Percentiles rank a stretch among this genome's conserved stretches.
Conservation (phyloP, 2,797 vertebrate genomes). For the Rhinophrynus dorsalis region DNA sequence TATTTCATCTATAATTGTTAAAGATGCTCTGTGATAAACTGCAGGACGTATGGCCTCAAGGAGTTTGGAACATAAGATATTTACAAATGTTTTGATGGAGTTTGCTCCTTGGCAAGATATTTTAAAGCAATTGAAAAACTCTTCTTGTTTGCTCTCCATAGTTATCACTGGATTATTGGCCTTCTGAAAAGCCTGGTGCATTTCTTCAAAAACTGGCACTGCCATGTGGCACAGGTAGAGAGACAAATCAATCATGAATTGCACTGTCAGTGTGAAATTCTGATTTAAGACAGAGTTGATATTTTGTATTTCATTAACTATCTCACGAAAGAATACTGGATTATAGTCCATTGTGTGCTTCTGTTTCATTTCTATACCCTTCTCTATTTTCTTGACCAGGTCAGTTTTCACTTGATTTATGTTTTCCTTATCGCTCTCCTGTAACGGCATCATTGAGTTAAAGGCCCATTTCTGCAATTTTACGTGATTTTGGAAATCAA, state of each 20-base stretch:
- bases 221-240: slow-evolving; percentile 49
- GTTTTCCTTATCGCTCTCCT: fast-evolving
- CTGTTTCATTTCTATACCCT: slow-evolving; percentile 28
- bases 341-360: slow-evolving; percentile 53
- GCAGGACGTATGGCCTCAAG: slow-evolving; percentile 36
- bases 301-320: slow-evolving; percentile 47
- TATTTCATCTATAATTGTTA: slow-evolving; percentile 54
- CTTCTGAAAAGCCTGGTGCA: slow-evolving; percentile 16
- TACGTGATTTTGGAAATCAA: background rate
- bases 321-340: slow-evolving; percentile 51
- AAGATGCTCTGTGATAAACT: slow-evolving; percentile 35
- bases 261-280: slow-evolving; percentile 47
- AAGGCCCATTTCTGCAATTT: background rate
- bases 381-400: background rate
- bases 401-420: fast-evolving
- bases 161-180: slow-evolving; percentile 21
- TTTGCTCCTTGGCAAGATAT: slow-evolving; percentile 60
- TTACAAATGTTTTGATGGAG: slow-evolving; percentile 53
- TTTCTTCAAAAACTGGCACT: slow-evolving; percentile 29
- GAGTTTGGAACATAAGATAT: slow-evolving; percentile 58
- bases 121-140: slow-evolving; percentile 55
- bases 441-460: fast-evolving
- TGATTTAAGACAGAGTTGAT: background rate
- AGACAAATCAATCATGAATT: slow-evolving; percentile 54
- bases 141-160: slow-evolving; percentile 30